Conservation (phyloP, 2,113 vertebrate species). For the Tachuris rubrigastra region DNA sequence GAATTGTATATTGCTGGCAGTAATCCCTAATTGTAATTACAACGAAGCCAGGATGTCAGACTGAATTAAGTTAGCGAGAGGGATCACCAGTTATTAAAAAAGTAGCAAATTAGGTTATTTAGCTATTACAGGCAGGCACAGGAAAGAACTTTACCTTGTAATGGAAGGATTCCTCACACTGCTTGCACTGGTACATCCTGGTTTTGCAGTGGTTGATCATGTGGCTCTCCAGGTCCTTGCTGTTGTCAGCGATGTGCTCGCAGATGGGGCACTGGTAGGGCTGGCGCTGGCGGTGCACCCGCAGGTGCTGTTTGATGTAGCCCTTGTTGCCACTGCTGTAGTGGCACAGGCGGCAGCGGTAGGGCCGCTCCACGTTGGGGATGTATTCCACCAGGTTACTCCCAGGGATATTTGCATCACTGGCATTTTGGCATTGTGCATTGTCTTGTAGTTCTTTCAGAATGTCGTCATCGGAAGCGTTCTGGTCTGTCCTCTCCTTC, state of each 20-base stretch:
- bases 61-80: neutral
- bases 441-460: conserved; percentile 94
- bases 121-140: neutral
- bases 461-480: conserved; percentile 94
- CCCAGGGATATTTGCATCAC: conserved; percentile 33
- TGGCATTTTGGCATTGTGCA: conserved; percentile 81
- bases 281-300: conserved; percentile 90
- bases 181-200: conserved; percentile 89
- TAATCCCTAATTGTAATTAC: neutral
- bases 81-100: neutral
- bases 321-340: conserved; percentile 95
- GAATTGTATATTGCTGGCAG: neutral
- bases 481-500: conserved; percentile 93
- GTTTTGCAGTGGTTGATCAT: conserved; percentile 97
- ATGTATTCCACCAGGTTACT: conserved; percentile 86
- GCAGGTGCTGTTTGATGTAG: conserved; percentile 94
- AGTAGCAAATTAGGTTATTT: neutral
- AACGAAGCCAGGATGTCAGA: neutral
- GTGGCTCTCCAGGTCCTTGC: conserved; percentile 90
- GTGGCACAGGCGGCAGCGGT: conserved; percentile 91
- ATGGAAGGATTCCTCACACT: conserved; percentile 87
- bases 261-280: conserved; percentile 98
- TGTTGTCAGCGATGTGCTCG: conserved; percentile 88
- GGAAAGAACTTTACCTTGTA: conserved; percentile 85
- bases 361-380: conserved; percentile 83